Percentiles rank a stretch among this genome's conserved stretches.
These are phyloP conservation scores for Drosophila pruinosa DNA, from an alignment of 1,140 invertebrate genomes.

Conservation along the genomic window DNA sequence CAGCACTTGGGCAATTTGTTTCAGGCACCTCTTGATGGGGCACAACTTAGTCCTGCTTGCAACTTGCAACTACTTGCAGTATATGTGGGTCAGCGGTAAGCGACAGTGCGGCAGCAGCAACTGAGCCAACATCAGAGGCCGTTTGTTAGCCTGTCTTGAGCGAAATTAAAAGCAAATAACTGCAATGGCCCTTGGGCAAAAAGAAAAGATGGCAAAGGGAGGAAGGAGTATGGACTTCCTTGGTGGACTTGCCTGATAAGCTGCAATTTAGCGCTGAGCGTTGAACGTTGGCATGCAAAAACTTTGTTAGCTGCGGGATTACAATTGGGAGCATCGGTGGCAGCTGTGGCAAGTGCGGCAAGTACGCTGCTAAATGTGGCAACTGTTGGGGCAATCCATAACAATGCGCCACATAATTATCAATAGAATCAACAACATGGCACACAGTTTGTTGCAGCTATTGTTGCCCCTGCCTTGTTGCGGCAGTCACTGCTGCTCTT, in stretches of 20 bases:
- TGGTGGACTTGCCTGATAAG: slow-evolving; percentile 57
- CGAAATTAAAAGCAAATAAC: slow-evolving; percentile 79
- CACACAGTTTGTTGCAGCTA: slow-evolving; percentile 21
- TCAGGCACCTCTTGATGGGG: not conserved
- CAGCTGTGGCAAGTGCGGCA: slow-evolving; percentile 10
- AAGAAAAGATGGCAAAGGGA: not conserved
- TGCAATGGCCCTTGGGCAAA: slow-evolving; percentile 36
- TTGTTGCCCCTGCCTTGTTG: slow-evolving; percentile 8
- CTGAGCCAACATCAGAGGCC: slow-evolving; percentile 51
- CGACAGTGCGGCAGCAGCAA: slow-evolving; percentile 15
- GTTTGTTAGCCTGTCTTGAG: slow-evolving; percentile 68
- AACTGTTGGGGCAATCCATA: slow-evolving; percentile 52
- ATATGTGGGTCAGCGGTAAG: slow-evolving; percentile 63
- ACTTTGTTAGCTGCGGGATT: slow-evolving; percentile 47
- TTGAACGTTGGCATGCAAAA: slow-evolving; percentile 59
- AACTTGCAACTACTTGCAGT: slow-evolving; percentile 59
- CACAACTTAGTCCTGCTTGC: slow-evolving; percentile 49
- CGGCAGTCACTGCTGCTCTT: not conserved
- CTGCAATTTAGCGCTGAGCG: slow-evolving; percentile 57
- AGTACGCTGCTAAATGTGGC: not conserved
- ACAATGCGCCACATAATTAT: slow-evolving; percentile 73
- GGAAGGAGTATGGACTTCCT: not conserved
- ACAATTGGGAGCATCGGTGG: slow-evolving; percentile 12
- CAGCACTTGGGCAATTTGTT: slow-evolving; percentile 75
- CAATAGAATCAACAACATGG: slow-evolving; percentile 70